A percentile compares a stretch with the other conserved stretches of the same genome.
These are phyloP conservation scores for Ceratosolen fusciceps DNA, from an alignment of 1,140 invertebrate species.

Conservation along the genomic window DNA sequence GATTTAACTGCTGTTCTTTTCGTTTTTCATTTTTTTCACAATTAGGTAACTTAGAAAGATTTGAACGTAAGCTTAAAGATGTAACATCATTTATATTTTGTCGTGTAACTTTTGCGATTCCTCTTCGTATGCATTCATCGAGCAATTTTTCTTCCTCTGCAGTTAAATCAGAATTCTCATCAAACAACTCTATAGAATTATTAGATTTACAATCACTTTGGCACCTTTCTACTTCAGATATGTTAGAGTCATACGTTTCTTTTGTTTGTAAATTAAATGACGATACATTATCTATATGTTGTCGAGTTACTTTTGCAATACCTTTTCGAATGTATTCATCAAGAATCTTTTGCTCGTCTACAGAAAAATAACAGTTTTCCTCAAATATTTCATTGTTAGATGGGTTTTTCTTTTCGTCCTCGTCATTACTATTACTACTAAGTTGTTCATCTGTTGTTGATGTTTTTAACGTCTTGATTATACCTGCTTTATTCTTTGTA, in stretches of 20 bases:
- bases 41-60: slow-evolving; percentile 12
- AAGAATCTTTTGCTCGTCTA: slow-evolving; percentile 76
- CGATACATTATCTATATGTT: slow-evolving; percentile 55
- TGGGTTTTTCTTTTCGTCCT: slow-evolving; percentile 48
- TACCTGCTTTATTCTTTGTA: slow-evolving; percentile 19
- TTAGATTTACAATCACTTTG: slow-evolving; percentile 54
- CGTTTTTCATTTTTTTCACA: slow-evolving; percentile 19
- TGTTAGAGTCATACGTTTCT: slow-evolving; percentile 55
- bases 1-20: slow-evolving; percentile 9
- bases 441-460: neutral
- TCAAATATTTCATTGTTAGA: slow-evolving; percentile 66
- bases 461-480: slow-evolving; percentile 36
- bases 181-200: slow-evolving; percentile 50
- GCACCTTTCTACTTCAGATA: slow-evolving; percentile 40
- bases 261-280: slow-evolving; percentile 72
- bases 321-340: slow-evolving; percentile 82
- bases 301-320: slow-evolving; percentile 67
- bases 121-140: slow-evolving; percentile 83
- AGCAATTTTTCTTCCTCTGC: slow-evolving; percentile 80
- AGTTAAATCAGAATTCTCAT: slow-evolving; percentile 75
- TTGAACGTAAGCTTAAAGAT: slow-evolving; percentile 37
- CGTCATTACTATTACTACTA: neutral
- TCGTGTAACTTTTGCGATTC: slow-evolving; percentile 75
- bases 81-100: slow-evolving; percentile 45
- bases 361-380: slow-evolving; percentile 50